phyloP scores from a whole-genome alignment of 2,888 invertebrate species.

The Torymus aiolomorphi region DNA sequence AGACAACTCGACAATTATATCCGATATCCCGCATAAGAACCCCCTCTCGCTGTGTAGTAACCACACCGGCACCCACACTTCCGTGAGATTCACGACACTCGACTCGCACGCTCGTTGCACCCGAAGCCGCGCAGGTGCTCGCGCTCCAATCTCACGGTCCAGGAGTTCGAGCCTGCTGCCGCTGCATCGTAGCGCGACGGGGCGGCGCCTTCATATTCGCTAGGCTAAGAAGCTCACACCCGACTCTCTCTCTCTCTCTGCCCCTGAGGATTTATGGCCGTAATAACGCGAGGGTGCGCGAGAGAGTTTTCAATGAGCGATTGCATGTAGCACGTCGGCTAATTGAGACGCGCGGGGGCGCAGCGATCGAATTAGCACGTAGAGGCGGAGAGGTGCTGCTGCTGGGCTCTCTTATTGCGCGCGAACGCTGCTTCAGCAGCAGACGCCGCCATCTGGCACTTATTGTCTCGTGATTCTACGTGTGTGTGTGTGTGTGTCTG shows the following conservation, averaged over 20 bases:
- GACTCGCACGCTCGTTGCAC: conserved; percentile 35
- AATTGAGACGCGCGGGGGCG: not conserved
- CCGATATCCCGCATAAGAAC: no score
- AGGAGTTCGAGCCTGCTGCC: conserved; percentile 49
- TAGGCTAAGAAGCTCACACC: conserved; percentile 1
- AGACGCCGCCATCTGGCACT: conserved; percentile 6
- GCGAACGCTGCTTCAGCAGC: not conserved
- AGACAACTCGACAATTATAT: no score
- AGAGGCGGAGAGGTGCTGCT: not conserved
- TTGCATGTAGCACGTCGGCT: not conserved
- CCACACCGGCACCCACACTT: not conserved
- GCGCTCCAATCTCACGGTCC: conserved; percentile 56
- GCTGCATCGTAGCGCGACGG: conserved; percentile 7
- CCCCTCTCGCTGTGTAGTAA: no score
- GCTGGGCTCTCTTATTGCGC: not conserved
- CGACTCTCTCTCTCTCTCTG: no score
- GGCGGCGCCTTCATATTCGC: conserved; percentile 16
- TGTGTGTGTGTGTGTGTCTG: no score
- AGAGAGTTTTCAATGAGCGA: conserved; percentile 33
- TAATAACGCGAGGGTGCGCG: no score
- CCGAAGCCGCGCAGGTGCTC: conserved; percentile 33
- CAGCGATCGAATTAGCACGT: not conserved
- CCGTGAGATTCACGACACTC: not conserved
- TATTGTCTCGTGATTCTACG: conserved; percentile 20
- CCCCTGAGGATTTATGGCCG: conserved; percentile 2